Conservation (phyloP, 1,140 invertebrate genomes). For the Drosophila navojoa region DNA sequence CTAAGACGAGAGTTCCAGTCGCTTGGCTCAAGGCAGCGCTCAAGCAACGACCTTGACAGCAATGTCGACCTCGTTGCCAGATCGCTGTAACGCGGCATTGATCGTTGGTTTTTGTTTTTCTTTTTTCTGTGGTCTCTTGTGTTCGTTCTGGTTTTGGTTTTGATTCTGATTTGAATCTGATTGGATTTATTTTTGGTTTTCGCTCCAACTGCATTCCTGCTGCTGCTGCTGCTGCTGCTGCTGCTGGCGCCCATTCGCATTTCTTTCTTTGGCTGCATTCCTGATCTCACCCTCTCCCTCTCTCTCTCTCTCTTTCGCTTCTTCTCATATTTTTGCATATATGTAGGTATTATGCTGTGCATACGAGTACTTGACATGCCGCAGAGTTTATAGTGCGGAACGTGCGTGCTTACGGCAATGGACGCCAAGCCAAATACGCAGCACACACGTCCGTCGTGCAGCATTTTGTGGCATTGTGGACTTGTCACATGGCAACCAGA, state of each 20-base stretch:
- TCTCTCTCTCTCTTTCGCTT: not conserved
- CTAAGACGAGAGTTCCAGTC: slow-evolving; percentile 18
- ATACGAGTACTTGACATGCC: slow-evolving; percentile 67
- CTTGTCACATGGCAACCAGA: not conserved
- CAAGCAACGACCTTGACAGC: slow-evolving; percentile 46
- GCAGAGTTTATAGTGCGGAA: slow-evolving; percentile 70
- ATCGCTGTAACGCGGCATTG: slow-evolving; percentile 24
- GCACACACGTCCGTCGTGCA: slow-evolving; percentile 1
- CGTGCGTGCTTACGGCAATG: slow-evolving; percentile 42
- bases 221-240: too few relatives aligned
- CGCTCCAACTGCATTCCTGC: slow-evolving; percentile 36
- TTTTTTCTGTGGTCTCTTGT: slow-evolving; percentile 26
- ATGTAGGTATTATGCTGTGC: not conserved
- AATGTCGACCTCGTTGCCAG: slow-evolving; percentile 47
- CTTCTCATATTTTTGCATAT: slow-evolving; percentile 31
- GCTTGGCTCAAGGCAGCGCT: slow-evolving; percentile 34
- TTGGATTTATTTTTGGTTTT: slow-evolving; percentile 10
- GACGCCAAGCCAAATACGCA: slow-evolving; percentile 4
- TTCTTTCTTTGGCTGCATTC: slow-evolving; percentile 37
- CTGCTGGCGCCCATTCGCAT: slow-evolving; percentile 38
- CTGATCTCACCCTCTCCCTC: slow-evolving; percentile 37
- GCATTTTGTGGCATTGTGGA: slow-evolving; percentile 8
- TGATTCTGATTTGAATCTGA: slow-evolving; percentile 12
- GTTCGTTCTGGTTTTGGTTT: slow-evolving; percentile 8
- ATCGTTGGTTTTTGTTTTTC: slow-evolving; percentile 5